phyloP scores from a whole-genome alignment of 1,140 invertebrate genomes.

The Zaprionus nigranus region DNA sequence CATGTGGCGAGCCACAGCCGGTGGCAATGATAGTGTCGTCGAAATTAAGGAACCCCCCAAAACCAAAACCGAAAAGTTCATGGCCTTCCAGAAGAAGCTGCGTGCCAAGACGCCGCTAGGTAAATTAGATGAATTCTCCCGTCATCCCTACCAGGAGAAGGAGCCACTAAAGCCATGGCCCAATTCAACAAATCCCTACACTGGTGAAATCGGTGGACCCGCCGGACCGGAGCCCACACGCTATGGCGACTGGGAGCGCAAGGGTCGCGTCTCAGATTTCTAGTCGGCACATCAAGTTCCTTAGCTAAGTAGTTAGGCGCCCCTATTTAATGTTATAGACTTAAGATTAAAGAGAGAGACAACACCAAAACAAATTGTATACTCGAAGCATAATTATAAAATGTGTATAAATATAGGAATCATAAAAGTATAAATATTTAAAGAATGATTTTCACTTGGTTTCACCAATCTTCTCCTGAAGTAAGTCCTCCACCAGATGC shows the following conservation, averaged over 20 bases:
- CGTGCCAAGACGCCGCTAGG: conserved; percentile 87
- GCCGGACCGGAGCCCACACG: conserved; percentile 98
- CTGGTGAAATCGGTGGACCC: conserved; percentile 93
- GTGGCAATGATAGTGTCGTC: conserved; percentile 55
- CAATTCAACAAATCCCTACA: conserved; percentile 94
- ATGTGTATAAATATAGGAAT: conserved; percentile 49
- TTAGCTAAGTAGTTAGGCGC: conserved; percentile 53
- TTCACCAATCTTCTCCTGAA: conserved; percentile 20
- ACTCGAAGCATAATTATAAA: conserved; percentile 36
- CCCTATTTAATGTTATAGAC: conserved; percentile 37
- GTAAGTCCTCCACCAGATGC: conserved; percentile 85
- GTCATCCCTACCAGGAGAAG: conserved; percentile 92
- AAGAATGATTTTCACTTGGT: conserved; percentile 14
- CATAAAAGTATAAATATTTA: conserved; percentile 46
- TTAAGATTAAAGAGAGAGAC: conserved; percentile 30
- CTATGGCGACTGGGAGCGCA: conserved; percentile 99
- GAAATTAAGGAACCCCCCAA: conserved; percentile 66
- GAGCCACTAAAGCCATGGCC: conserved; percentile 94
- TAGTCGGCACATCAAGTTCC: conserved; percentile 59
- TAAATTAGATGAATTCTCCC: conserved; percentile 88
- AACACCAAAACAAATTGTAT: conserved; percentile 51
- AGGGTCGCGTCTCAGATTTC: conserved; percentile 98
- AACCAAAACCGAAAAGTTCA: conserved; percentile 63
- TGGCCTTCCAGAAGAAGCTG: conserved; percentile 88
- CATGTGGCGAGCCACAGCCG: conserved; percentile 34